Evolutionary conservation across 1,140 invertebrate genomes (phyloP).

Genomic region (Nautilus pompilius): DNA sequence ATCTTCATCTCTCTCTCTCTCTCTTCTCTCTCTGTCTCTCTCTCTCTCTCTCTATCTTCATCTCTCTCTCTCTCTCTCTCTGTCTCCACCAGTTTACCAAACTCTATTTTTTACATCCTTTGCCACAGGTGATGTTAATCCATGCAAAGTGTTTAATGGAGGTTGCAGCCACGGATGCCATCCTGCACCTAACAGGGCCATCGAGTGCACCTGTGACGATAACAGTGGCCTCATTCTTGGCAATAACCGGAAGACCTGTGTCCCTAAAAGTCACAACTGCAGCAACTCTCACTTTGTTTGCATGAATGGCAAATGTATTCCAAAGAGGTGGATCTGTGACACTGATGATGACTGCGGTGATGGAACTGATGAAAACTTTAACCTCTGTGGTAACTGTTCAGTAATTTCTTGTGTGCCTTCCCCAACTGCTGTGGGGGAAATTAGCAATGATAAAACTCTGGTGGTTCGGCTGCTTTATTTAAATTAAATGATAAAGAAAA

Average conservation of each 20-base stretch:
- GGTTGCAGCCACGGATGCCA: constrained; percentile 95
- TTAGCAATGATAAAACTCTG: background rate
- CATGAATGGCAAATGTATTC: constrained; percentile 91
- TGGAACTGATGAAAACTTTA: constrained; percentile 91
- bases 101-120: too few species aligned
- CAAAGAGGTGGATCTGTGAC: constrained; percentile 94
- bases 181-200: constrained; percentile 74
- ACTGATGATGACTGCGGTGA: constrained; percentile 89
- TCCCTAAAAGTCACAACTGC: constrained; percentile 67
- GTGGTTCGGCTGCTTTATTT: too few species aligned
- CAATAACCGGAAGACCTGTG: constrained; percentile 44
- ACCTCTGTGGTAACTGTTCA: constrained; percentile 78
- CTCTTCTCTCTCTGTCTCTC: background rate
- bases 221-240: constrained; percentile 12
- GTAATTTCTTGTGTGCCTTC: background rate
- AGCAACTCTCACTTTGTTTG: constrained; percentile 87
- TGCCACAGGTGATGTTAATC: constrained; percentile 64
- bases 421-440: background rate
- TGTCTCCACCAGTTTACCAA: background rate
- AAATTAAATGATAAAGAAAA: too few species aligned
- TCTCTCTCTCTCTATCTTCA: background rate
- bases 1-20: background rate
- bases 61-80: background rate
- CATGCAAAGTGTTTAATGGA: constrained; percentile 89
- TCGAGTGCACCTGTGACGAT: constrained; percentile 43